Base-by-base conservation (phyloP, 1,140 invertebrate genomes). In the Atta cephalotes region DNA sequence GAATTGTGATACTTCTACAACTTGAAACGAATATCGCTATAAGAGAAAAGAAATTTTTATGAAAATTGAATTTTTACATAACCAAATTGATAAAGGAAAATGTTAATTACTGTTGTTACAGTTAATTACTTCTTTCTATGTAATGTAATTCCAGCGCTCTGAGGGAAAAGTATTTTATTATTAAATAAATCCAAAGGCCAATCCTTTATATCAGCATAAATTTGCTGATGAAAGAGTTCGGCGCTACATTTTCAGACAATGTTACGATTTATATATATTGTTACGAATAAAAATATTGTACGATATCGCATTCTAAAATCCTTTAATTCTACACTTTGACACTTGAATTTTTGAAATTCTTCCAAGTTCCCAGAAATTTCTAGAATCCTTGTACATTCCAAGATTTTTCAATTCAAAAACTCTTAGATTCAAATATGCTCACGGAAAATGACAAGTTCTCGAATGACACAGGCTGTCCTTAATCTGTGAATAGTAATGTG, bases 81-180 rank as follows among this genome's bases (percentile, higher is more conserved):
- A 76, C 14, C 3, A 35, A 63, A 31, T 31, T 82, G 31, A 74
- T 16, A 3, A 35, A 39, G 14, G 2, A 35, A 81, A 31, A 21
- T 49, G 14, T 53, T 82, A 84, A 65, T 84, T 76, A 84, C 25
- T 31, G 39, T 62, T 82, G 56, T 74, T 58, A 76, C 14, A 35
- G 25, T 49, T 84, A 84, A 84, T 84, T 82, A 82, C 14, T 49
- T 74, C n/a, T 45, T 62, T 63, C 28, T 84, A 0, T 31, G 31
- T 14, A 5, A 49, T 35, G n/a, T 62, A 76, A 84, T 84, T 84
- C 21, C n/a, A 84, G 4, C 1, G 12, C 12, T 1, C 6, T 21
- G 45, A 45, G 25, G 16, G 18, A 39, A 18, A 70, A 7, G 7
- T 60, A 49, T 60, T 58, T 12, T 18, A 71, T 21, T 14, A 21